Conservation (phyloP, 2,888 invertebrate genomes). For the Sinopyrophorus schimmeli region DNA sequence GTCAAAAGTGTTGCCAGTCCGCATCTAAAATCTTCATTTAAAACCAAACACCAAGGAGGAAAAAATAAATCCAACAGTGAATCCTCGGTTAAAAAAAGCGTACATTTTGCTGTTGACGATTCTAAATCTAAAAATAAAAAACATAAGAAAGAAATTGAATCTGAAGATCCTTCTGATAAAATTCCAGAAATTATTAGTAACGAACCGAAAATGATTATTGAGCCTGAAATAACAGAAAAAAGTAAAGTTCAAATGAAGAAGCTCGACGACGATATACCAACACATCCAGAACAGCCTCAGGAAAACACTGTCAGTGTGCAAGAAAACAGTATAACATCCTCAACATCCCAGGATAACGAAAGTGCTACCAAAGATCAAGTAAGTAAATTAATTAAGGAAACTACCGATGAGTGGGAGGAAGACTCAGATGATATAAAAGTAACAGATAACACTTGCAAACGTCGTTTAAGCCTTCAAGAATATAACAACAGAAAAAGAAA, state of each 20-base stretch:
- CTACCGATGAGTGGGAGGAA: slow-evolving; percentile 26
- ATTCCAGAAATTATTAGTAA: too few species aligned
- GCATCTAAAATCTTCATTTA: too few species aligned
- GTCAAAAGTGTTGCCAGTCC: too few species aligned
- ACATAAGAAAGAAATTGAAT: too few species aligned
- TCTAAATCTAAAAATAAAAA: too few species aligned
- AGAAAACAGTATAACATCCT: slow-evolving; percentile 28
- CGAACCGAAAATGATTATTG: too few species aligned
- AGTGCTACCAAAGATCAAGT: slow-evolving; percentile 1
- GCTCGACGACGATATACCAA: background rate
- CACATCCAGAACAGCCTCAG: background rate
- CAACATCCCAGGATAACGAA: slow-evolving; percentile 23
- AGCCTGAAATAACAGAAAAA: too few species aligned
- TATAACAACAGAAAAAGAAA: slow-evolving; percentile 33
- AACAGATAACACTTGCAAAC: slow-evolving; percentile 11
- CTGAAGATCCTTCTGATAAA: too few species aligned
- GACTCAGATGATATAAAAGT: slow-evolving; percentile 19
- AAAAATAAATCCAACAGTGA: too few species aligned
- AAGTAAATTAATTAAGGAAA: slow-evolving; percentile 16
- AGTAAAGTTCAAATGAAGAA: background rate
- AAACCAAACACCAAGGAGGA: too few species aligned
- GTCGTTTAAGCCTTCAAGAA: slow-evolving; percentile 34
- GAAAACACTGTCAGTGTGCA: slow-evolving; percentile 17
- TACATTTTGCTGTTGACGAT: too few species aligned
- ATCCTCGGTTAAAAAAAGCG: too few species aligned